A percentile compares a stretch with the other conserved stretches of the same genome.
These are phyloP conservation scores for Cebus imitator DNA, from an alignment of 2,113 vertebrate species.

Conservation along the genomic window DNA sequence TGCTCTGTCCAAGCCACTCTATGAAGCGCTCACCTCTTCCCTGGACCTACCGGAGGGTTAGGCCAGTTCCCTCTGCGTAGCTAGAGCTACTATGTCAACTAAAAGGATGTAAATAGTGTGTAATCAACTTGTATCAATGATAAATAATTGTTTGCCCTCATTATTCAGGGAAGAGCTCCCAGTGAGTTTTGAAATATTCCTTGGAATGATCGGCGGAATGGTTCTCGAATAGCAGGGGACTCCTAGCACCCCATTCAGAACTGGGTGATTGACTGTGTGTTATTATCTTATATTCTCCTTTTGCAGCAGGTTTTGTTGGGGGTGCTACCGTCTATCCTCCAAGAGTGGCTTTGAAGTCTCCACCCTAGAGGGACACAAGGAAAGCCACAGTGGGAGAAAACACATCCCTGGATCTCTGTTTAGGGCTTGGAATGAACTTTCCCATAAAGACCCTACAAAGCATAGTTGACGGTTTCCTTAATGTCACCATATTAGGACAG, in stretches of 20 bases:
- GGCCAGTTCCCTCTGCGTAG: background rate
- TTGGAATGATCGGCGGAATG: background rate
- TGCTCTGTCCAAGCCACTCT: background rate
- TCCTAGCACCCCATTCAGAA: fast-evolving
- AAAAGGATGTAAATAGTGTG: background rate
- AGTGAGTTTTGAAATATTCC: background rate
- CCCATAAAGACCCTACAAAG: background rate
- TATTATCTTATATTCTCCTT: background rate
- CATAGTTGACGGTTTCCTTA: background rate
- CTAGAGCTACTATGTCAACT: background rate
- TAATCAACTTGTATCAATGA: background rate
- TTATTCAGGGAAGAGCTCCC: background rate
- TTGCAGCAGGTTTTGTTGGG: background rate
- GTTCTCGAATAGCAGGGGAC: background rate
- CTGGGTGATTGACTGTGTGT: background rate
- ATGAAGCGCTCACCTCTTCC: no score
- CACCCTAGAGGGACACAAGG: background rate
- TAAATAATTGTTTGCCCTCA: background rate
- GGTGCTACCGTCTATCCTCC: background rate
- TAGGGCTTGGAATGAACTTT: background rate
- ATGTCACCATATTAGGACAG: background rate
- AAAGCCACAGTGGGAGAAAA: background rate
- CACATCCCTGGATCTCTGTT: background rate
- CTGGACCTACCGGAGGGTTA: no score
- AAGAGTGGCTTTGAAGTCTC: background rate